Evolutionary conservation across 2,888 invertebrate species (phyloP).

Genomic region (Holacanthella duospinosa): DNA sequence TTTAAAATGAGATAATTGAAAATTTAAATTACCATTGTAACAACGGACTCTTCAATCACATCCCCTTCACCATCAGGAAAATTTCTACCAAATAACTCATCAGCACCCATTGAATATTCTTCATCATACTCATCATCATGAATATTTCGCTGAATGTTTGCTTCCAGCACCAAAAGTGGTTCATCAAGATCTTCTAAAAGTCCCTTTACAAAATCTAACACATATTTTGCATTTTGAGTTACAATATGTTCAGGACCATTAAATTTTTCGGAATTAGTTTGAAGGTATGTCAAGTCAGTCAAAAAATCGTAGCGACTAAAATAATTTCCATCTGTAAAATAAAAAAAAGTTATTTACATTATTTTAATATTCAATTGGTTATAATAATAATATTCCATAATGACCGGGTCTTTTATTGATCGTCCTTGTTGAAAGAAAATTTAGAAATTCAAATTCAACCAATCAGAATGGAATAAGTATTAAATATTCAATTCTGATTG

Average conservation of each 20-base stretch:
- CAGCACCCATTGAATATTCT: background rate
- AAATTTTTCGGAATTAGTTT: conserved; percentile 77
- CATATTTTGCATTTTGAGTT: conserved; percentile 70
- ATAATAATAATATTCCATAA: too few relatives aligned
- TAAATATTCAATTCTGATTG: background rate
- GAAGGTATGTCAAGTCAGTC: conserved; percentile 78
- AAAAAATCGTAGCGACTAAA: conserved; percentile 79
- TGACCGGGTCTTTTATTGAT: too few relatives aligned
- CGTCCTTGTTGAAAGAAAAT: too few relatives aligned
- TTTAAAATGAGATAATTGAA: too few relatives aligned
- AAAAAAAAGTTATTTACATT: too few relatives aligned
- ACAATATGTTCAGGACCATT: conserved; percentile 81
- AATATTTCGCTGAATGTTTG: conserved; percentile 19
- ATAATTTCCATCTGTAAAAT: conserved; percentile 84
- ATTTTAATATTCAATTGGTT: too few relatives aligned
- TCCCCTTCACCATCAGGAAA: background rate
- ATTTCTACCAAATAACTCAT: too few relatives aligned
- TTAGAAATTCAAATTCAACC: background rate
- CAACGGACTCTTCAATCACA: conserved; percentile 4
- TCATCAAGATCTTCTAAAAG: conserved; percentile 40
- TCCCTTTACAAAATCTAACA: conserved; percentile 58
- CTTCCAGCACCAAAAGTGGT: conserved; percentile 25
- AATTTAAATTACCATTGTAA: background rate
- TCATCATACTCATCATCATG: background rate
- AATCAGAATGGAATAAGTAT: background rate